Conservation (phyloP, 2,113 vertebrate genomes). For the Charina bottae region DNA sequence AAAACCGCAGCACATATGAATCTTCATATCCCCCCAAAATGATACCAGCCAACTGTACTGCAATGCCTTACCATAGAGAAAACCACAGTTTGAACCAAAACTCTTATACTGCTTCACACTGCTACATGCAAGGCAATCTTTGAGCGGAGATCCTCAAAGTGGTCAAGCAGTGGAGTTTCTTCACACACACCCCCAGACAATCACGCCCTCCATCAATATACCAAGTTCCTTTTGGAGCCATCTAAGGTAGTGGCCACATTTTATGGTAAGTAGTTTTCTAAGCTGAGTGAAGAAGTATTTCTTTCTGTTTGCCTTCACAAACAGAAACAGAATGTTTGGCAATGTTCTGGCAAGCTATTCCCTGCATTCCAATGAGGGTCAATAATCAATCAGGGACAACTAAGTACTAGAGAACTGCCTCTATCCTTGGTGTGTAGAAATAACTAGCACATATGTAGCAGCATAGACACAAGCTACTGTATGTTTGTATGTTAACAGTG, state of each 20-base stretch:
- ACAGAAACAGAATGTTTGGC: not conserved
- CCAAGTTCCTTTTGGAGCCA: not conserved
- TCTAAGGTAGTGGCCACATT: not conserved
- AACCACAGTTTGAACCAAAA: not conserved
- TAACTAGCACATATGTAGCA: not conserved
- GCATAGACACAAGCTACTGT: not conserved
- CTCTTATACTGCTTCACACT: not conserved
- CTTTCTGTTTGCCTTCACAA: not conserved
- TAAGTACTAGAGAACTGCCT: not conserved
- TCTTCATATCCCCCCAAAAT: not conserved
- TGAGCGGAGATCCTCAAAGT: not conserved
- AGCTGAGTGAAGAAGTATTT: not conserved
- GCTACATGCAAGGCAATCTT: not conserved
- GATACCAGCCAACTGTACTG: not conserved
- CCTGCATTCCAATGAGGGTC: not conserved
- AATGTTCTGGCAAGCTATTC: not conserved
- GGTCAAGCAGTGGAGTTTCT: not conserved
- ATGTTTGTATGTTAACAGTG: not conserved
- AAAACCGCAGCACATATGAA: not conserved
- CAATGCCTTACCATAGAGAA: not conserved
- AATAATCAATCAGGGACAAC: not conserved
- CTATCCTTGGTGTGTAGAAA: not conserved
- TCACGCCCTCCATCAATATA: not conserved
- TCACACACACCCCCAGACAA: not conserved
- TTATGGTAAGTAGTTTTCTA: not conserved